Conservation (phyloP, 1,140 invertebrate species). For the Drosophila dunni region DNA sequence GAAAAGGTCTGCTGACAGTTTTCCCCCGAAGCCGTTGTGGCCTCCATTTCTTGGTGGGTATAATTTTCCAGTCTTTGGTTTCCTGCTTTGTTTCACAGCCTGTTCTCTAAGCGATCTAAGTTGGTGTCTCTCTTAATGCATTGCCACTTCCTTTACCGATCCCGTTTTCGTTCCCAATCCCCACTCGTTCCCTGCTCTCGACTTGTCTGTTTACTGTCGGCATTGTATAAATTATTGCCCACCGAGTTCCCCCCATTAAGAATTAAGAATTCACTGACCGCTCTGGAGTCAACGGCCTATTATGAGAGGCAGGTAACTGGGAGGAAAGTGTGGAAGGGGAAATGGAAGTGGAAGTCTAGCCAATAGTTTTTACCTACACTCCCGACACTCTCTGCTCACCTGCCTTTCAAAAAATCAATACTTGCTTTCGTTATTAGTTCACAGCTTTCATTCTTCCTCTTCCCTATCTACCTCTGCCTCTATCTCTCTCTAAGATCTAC, state of each 20-base stretch:
- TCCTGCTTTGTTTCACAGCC: conserved; percentile 76
- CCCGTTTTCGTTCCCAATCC: conserved; percentile 25
- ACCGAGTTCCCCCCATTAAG: conserved; percentile 46
- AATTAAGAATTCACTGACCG: conserved; percentile 81
- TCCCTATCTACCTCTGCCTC: neutral
- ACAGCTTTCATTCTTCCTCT: conserved; percentile 3
- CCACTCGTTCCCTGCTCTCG: conserved; percentile 5
- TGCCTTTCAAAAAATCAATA: conserved; percentile 46
- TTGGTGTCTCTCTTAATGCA: conserved; percentile 65
- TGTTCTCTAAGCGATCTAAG: conserved; percentile 25
- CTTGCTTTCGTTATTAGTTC: conserved; percentile 42
- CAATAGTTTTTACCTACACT: conserved; percentile 24
- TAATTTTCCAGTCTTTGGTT: conserved; percentile 80
- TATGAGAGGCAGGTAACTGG: conserved; percentile 38
- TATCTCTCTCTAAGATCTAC: conserved; percentile 2
- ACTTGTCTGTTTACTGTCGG: conserved; percentile 57
- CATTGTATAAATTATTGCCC: conserved; percentile 76
- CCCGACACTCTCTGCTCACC: conserved; percentile 12
- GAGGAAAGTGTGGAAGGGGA: conserved; percentile 32
- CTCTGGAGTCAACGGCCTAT: conserved; percentile 76
- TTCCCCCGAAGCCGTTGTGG: conserved; percentile 1
- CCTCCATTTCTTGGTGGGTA: conserved; percentile 35
- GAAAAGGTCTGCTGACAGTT: conserved; percentile 40
- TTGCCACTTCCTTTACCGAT: conserved; percentile 70
- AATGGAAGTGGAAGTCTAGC: conserved; percentile 37